Conservation (phyloP, 2,888 invertebrate genomes). For the Hydraecia micacea region DNA sequence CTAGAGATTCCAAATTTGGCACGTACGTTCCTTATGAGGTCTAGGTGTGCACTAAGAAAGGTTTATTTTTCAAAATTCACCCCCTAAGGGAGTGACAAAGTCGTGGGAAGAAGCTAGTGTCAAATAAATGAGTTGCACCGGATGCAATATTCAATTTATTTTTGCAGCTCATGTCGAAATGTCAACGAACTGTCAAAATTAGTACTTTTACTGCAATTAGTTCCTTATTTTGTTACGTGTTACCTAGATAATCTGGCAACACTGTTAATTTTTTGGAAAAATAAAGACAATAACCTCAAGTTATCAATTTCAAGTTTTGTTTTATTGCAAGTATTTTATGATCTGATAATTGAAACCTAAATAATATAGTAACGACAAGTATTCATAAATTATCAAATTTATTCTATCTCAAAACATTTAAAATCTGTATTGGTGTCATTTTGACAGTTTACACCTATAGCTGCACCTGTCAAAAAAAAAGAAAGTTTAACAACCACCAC, state of each 20-base stretch:
- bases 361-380: background rate
- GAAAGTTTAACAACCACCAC: background rate
- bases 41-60: no score
- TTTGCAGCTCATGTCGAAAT: background rate
- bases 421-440: background rate
- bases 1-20: no score
- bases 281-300: background rate
- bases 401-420: background rate
- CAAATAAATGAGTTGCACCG: constrained; percentile 22
- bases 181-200: constrained; percentile 8
- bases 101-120: no score
- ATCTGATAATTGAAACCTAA: background rate
- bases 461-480: background rate
- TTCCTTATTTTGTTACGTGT: background rate
- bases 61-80: no score
- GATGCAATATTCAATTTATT: background rate
- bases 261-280: background rate
- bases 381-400: no score
- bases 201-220: background rate
- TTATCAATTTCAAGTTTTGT: background rate
- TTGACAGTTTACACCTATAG: no score
- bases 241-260: background rate
- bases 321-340: constrained; percentile 2
- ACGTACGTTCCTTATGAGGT: no score
- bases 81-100: no score